Base-by-base conservation (phyloP, 2,113 vertebrate species). In the Phalacrocorax pelagicus region DNA sequence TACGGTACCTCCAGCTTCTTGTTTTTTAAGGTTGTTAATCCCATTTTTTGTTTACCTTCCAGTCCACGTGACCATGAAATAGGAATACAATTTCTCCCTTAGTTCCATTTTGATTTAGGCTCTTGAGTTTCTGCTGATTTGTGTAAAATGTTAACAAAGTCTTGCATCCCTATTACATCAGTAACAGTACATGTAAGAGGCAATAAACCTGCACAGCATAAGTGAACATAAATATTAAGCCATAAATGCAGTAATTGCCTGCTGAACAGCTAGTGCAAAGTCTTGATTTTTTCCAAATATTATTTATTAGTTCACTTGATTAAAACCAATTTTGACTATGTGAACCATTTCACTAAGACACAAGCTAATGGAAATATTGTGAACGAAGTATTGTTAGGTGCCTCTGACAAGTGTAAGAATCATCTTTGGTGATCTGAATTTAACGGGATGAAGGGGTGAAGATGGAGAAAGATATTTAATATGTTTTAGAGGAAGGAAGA, bases 121-220 rank as follows among this genome's bases (percentile, higher is more conserved):
- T 90, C 29, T 23, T 23, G 47, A 69, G 12, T 74, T 89, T 92
- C 47, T 61, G 29, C 16, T 44, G 36, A 36, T 63, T 66, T 90
- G 18, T 85, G 82, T 95, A 93, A 96, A 88, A 95, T 38, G 86
- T 44, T 42, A 92, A 79, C 36, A 88, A 88, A 96, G 77, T 92
- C 80, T 88, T 84, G 38, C 52, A 70, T 92, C 44, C 44, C 8
- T 85, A 55, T 94, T 93, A 78, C 15, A 36, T 92, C n/a, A 78
- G 29, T 94, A 92, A 75, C 51, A 62, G 74, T 80, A 77, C 23
- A 18, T 44, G 12, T 67, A 67, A 94, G 70, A 78, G 59, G 32
- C 81, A 96, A 91, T 92, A 94, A 97, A 86, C 26, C 49, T 90
- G 62, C 26, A 87, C 30, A 91, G 58, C 57, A 54, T 40, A 96